Evolutionary conservation across 2,113 vertebrate genomes (phyloP).

Genomic region (Toxostoma redivivum): DNA sequence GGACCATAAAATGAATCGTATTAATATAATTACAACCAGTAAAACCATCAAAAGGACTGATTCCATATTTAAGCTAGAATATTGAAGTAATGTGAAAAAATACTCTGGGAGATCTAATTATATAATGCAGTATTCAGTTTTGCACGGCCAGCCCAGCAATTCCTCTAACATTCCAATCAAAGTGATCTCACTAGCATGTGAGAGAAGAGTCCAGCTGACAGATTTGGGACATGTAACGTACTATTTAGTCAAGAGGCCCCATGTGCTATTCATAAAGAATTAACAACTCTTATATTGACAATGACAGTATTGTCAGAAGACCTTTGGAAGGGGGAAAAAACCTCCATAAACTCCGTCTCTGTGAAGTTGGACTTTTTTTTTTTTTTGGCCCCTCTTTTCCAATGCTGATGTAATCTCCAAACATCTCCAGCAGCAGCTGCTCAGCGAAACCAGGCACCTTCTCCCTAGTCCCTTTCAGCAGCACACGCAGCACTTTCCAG

Average conservation of each 20-base stretch:
- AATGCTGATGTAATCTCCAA: conserved; percentile 90
- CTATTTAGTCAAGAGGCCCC: conserved; percentile 76
- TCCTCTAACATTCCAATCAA: conserved; percentile 56
- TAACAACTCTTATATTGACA: conserved; percentile 81
- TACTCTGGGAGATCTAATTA: conserved; percentile 41
- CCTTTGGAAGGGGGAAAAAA: conserved; percentile 63
- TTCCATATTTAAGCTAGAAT: conserved; percentile 51
- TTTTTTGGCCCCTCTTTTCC: conserved; percentile 67
- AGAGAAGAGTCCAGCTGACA: conserved; percentile 74
- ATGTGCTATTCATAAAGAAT: conserved; percentile 75
- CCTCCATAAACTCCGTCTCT: conserved; percentile 70
- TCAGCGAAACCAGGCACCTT: conserved; percentile 81
- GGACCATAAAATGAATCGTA: conserved; percentile 75
- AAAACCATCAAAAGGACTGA: conserved; percentile 69
- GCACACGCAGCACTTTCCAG: conserved; percentile 79
- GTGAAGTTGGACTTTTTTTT: conserved; percentile 80
- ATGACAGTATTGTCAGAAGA: conserved; percentile 86
- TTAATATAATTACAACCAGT: conserved; percentile 69
- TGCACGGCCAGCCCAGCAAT: conserved; percentile 30
- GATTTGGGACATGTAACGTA: conserved; percentile 70
- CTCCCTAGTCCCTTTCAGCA: conserved; percentile 72
- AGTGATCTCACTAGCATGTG: conserved; percentile 74
- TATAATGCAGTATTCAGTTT: conserved; percentile 30
- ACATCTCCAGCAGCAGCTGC: conserved; percentile 90
- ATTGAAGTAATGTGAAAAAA: conserved; percentile 43